Percentiles rank a stretch among this genome's conserved stretches.
phyloP scores from a whole-genome alignment of 2,113 vertebrate genomes.

The Gobio gobio region DNA sequence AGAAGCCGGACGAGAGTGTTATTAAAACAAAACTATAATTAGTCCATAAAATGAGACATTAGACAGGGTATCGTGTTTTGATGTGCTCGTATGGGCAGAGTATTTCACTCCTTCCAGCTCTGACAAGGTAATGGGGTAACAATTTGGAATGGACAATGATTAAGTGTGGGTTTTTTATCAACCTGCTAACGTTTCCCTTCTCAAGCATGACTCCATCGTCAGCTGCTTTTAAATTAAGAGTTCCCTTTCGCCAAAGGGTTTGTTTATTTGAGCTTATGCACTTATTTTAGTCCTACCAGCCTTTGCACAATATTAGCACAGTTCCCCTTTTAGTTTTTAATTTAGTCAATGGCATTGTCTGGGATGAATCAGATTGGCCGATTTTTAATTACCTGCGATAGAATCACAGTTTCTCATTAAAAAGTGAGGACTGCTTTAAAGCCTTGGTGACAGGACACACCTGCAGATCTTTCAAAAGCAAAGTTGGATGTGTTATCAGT shows the following conservation, averaged over 20 bases:
- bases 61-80: constrained; percentile 40
- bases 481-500: constrained; percentile 22
- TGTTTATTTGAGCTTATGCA: constrained; percentile 13
- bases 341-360: constrained; percentile 40
- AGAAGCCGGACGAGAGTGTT: constrained; percentile 40
- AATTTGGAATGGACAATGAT: constrained; percentile 44
- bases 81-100: constrained; percentile 28
- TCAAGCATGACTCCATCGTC: constrained; percentile 14
- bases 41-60: constrained; percentile 60
- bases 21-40: constrained; percentile 60
- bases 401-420: constrained; percentile 47
- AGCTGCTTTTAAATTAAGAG: constrained; percentile 14
- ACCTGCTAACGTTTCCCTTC: constrained; percentile 19
- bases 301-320: neutral
- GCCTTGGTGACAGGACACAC: neutral
- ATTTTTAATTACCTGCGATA: constrained; percentile 55
- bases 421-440: constrained; percentile 34
- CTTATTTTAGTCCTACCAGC: neutral
- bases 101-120: constrained; percentile 28
- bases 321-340: constrained; percentile 30
- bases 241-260: neutral
- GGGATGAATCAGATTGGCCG: constrained; percentile 29
- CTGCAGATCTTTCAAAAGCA: constrained; percentile 29
- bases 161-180: constrained; percentile 39
- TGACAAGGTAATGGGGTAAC: constrained; percentile 34